A percentile compares a stretch with the other conserved stretches of the same genome.
Evolutionary conservation across 2,113 vertebrate genomes (phyloP).

Genomic region (Hippoglossus stenolepis): DNA sequence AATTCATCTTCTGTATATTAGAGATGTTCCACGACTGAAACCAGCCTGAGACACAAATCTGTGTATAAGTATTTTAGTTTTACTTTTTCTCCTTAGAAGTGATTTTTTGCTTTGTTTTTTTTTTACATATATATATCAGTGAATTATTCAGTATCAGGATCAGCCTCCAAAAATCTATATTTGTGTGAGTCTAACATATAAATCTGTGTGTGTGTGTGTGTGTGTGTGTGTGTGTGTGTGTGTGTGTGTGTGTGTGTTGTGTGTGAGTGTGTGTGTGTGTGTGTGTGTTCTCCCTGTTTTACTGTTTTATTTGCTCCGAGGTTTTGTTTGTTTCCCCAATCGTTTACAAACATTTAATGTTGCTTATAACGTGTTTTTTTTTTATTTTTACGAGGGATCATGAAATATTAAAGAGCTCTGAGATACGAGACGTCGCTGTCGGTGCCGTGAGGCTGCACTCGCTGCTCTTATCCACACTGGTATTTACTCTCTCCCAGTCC

Average conservation of each 20-base stretch:
- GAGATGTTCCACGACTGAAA: too few species aligned
- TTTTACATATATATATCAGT: too few species aligned
- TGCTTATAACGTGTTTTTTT: conserved; percentile 20
- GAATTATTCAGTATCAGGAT: too few species aligned
- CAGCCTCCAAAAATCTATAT: too few species aligned
- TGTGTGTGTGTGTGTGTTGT: not conserved
- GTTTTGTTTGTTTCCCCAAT: conserved; percentile 39
- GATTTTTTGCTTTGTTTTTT: too few species aligned
- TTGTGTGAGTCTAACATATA: not conserved
- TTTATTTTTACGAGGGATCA: conserved; percentile 11
- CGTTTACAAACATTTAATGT: conserved; percentile 43
- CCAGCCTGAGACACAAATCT: too few species aligned
- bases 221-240: not conserved
- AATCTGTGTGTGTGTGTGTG: not conserved
- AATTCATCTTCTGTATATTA: too few species aligned
- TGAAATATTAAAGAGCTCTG: conserved; percentile 59
- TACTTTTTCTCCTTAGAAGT: too few species aligned
- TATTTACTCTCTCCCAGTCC: conserved; percentile 32
- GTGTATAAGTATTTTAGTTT: too few species aligned
- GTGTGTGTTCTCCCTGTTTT: not conserved
- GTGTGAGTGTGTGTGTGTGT: not conserved
- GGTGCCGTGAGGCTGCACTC: conserved; percentile 37
- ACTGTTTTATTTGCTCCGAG: not conserved
- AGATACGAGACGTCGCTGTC: conserved; percentile 37
- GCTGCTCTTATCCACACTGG: conserved; percentile 15